A percentile compares a stretch with the other conserved stretches of the same genome.
Evolutionary conservation across 2,113 vertebrate species (phyloP).

Genomic region (Cercopithecus mona): DNA sequence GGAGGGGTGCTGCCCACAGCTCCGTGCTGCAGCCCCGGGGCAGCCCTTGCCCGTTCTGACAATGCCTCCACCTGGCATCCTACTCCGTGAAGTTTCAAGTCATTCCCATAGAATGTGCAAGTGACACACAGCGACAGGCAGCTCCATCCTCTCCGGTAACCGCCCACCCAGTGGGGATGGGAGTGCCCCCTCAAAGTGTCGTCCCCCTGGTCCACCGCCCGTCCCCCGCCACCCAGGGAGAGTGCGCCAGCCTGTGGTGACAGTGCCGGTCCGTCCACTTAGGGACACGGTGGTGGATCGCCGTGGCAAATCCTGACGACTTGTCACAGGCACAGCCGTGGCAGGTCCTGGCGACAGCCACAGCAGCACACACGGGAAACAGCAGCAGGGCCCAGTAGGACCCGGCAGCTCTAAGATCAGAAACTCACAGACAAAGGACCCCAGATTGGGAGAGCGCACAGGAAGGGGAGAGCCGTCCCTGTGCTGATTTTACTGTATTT

Average conservation of each 20-base stretch:
- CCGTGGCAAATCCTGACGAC: not conserved
- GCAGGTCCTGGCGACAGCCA: not conserved
- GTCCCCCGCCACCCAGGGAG: not conserved
- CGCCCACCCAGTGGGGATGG: not conserved
- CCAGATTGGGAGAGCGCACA: rapidly evolving
- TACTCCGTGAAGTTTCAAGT: not conserved
- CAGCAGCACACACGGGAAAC: not conserved
- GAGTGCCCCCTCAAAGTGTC: not conserved
- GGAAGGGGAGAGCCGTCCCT: not conserved
- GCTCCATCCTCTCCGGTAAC: not conserved
- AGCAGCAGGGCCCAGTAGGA: not conserved
- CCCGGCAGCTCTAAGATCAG: not conserved
- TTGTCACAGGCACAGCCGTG: not conserved
- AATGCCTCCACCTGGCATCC: rapidly evolving
- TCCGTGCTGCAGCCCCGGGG: rapidly evolving
- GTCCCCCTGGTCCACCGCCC: too few species aligned
- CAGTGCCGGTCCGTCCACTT: not conserved
- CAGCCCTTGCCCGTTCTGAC: not conserved
- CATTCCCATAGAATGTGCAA: rapidly evolving
- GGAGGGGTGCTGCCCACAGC: rapidly evolving
- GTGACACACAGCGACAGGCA: not conserved
- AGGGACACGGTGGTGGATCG: not conserved
- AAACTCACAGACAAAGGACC: constrained; percentile 31
- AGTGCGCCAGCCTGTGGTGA: not conserved
- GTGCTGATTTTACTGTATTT: not conserved